Evolutionary conservation across 2,113 vertebrate genomes (phyloP).

Genomic region (Triplophysa siluroides): DNA sequence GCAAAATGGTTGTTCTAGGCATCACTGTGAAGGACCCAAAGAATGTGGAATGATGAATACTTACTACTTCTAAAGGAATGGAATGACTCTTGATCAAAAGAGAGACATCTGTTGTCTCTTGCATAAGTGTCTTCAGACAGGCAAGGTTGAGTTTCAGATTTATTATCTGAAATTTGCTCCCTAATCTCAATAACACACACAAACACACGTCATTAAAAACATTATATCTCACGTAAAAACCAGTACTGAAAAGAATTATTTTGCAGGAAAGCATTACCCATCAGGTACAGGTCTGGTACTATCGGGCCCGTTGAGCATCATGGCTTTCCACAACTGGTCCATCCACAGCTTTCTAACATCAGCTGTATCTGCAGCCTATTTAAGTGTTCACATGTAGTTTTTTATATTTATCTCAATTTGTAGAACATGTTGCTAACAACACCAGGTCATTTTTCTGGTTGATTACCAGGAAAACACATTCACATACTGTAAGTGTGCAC

Average conservation of each 20-base stretch:
- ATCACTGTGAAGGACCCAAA: too few relatives aligned
- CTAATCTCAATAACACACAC: conserved; percentile 31
- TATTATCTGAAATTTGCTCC: conserved; percentile 1
- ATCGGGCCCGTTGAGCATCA: conserved; percentile 59
- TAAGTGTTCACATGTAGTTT: not conserved
- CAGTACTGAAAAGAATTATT: not conserved
- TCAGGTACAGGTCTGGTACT: not conserved
- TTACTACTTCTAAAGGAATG: conserved; percentile 15
- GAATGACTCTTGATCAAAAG: conserved; percentile 20
- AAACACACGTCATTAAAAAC: conserved; percentile 10
- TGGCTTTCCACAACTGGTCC: conserved; percentile 69
- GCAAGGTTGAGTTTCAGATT: not conserved
- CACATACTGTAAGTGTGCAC: too few relatives aligned
- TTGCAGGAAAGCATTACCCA: conserved; percentile 52
- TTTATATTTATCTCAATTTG: too few relatives aligned
- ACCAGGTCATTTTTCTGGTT: too few relatives aligned
- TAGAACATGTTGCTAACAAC: too few relatives aligned
- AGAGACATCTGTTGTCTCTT: not conserved
- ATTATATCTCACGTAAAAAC: not conserved
- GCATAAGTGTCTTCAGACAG: not conserved
- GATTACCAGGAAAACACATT: too few relatives aligned
- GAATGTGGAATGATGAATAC: too few relatives aligned
- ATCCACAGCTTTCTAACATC: conserved; percentile 72
- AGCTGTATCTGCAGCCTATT: conserved; percentile 70
- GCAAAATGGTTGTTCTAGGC: too few relatives aligned